These are phyloP conservation scores for Anthoscopus minutus DNA, from an alignment of 2,113 vertebrate genomes.

Conservation along the genomic window DNA sequence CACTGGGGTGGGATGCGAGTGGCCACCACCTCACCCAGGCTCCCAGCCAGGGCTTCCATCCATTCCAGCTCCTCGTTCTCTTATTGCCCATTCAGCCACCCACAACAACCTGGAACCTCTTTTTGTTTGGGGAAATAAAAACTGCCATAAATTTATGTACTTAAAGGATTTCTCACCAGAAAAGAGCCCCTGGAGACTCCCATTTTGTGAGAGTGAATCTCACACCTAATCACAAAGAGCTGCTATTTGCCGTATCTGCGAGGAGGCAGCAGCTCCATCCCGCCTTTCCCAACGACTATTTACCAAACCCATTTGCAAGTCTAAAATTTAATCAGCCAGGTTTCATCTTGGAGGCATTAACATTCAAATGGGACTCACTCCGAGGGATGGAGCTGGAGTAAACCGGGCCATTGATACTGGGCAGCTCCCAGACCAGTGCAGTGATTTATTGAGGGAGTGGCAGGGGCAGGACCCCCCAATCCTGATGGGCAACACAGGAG, in stretches of 20 bases:
- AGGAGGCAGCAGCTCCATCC: conserved; percentile 50
- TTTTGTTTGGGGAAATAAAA: conserved; percentile 21
- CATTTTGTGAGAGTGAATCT: conserved; percentile 45
- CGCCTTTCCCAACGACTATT: conserved; percentile 44
- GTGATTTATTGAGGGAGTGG: neutral
- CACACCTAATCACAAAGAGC: conserved; percentile 55
- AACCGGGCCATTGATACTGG: fast-evolving
- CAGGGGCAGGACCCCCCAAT: neutral
- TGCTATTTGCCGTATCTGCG: conserved; percentile 6
- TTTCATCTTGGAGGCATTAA: conserved; percentile 59
- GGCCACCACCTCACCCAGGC: fast-evolving
- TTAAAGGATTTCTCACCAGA: conserved; percentile 60
- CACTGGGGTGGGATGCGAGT: neutral
- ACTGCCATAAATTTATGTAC: conserved; percentile 49
- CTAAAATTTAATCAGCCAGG: conserved; percentile 65
- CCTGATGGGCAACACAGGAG: neutral
- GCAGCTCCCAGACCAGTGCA: neutral
- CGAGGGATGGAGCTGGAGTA: neutral
- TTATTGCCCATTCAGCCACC: neutral
- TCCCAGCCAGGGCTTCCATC: neutral
- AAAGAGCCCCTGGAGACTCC: conserved; percentile 52
- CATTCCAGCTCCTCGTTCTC: neutral
- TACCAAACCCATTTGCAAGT: conserved; percentile 67
- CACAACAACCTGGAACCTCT: neutral
- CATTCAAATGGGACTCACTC: conserved; percentile 16